Conservation (phyloP, 2,113 vertebrate genomes). For the Carassius gibelio region DNA sequence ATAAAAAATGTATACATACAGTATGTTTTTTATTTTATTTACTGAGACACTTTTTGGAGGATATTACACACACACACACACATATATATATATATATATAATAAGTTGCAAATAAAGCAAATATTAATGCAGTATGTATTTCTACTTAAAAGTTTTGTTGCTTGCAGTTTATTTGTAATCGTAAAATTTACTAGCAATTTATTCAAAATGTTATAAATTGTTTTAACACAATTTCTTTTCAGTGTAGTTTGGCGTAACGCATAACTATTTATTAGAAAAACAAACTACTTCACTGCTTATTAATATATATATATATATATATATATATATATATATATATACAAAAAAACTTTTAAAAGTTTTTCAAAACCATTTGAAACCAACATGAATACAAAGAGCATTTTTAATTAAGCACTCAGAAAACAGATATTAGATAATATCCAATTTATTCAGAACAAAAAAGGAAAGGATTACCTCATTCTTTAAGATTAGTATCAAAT, state of each 20-base stretch:
- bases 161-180: too few species aligned
- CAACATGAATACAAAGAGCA: neutral
- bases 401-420: slow-evolving; percentile 20
- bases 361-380: neutral
- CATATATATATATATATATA: too few species aligned
- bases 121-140: too few species aligned
- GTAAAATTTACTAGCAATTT: too few species aligned
- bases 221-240: too few species aligned
- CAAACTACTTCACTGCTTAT: neutral
- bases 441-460: slow-evolving; percentile 54
- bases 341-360: neutral
- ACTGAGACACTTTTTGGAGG: neutral
- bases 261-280: neutral
- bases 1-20: neutral
- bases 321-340: too few species aligned
- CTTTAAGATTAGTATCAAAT: slow-evolving; percentile 71
- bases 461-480: slow-evolving; percentile 53
- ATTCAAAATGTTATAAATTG: too few species aligned
- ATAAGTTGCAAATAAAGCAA: too few species aligned
- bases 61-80: too few species aligned
- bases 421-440: slow-evolving; percentile 14
- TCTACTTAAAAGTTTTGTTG: too few species aligned
- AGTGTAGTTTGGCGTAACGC: neutral
- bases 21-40: neutral
- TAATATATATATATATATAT: neutral